Evolutionary conservation across 2,113 vertebrate genomes (phyloP).

Genomic region (Lota lota): DNA sequence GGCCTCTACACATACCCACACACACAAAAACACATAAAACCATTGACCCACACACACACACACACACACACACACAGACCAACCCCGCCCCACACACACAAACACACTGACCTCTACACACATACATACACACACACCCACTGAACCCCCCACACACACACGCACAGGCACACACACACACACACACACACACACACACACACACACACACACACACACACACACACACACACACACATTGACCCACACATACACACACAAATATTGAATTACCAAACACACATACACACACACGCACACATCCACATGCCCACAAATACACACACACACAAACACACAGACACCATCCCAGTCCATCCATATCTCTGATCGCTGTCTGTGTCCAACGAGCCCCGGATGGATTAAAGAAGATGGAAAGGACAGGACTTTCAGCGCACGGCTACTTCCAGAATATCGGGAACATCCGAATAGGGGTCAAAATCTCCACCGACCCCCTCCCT

Average conservation of each 20-base stretch:
- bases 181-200: background rate
- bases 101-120: background rate
- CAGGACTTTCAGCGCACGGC: conserved; percentile 22
- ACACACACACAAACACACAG: background rate
- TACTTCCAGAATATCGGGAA: conserved; percentile 32
- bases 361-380: background rate
- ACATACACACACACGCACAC: too few relatives aligned
- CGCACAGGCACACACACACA: background rate
- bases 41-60: background rate
- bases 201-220: background rate
- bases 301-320: too few relatives aligned
- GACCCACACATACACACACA: too few relatives aligned
- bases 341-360: background rate
- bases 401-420: conserved; percentile 35
- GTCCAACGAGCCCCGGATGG: conserved; percentile 28
- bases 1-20: too few relatives aligned
- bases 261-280: too few relatives aligned
- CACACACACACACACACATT: background rate
- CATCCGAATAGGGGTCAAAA: conserved; percentile 24
- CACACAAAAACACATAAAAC: too few relatives aligned
- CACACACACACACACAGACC: background rate
- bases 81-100: background rate
- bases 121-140: background rate
- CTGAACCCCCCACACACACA: background rate
- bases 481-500: background rate